These are phyloP conservation scores for Motacilla tschutschensis DNA, from an alignment of 2,113 vertebrate species.

Conservation along the genomic window DNA sequence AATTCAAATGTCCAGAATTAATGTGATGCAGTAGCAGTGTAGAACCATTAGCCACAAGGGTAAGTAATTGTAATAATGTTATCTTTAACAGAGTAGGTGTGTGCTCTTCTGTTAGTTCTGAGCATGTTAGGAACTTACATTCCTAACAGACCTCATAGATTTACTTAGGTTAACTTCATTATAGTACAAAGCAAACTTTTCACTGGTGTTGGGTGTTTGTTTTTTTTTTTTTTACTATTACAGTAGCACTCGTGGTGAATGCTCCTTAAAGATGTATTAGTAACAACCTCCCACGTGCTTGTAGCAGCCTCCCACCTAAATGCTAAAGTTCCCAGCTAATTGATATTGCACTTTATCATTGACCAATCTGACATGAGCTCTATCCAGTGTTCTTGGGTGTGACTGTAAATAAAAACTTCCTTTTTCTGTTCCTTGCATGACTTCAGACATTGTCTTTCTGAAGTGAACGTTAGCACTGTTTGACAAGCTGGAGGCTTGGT, in stretches of 20 bases:
- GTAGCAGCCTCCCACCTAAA: neutral
- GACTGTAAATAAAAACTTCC: neutral
- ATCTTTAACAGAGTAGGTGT: neutral
- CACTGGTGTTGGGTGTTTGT: neutral
- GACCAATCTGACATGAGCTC: neutral
- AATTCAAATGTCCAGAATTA: neutral
- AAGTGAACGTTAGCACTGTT: accelerated
- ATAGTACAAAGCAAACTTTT: neutral
- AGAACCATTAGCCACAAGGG: neutral
- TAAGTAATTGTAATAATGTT: neutral
- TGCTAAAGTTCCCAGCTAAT: neutral
- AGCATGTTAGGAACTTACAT: neutral
- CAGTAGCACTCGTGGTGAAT: neutral
- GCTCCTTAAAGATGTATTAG: neutral
- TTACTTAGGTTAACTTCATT: neutral
- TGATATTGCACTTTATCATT: neutral
- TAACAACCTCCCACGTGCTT: neutral
- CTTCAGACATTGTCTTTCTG: neutral
- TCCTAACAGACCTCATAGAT: neutral
- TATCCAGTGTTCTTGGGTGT: neutral
- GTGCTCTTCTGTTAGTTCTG: neutral
- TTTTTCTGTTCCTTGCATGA: neutral
- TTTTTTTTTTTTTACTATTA: neutral
- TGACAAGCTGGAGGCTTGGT: neutral
- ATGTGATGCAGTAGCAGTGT: neutral